A percentile compares a stretch with the other conserved stretches of the same genome.
Conservation (phyloP, 1,140 invertebrate genomes). For the Palaemon carinicauda region DNA sequence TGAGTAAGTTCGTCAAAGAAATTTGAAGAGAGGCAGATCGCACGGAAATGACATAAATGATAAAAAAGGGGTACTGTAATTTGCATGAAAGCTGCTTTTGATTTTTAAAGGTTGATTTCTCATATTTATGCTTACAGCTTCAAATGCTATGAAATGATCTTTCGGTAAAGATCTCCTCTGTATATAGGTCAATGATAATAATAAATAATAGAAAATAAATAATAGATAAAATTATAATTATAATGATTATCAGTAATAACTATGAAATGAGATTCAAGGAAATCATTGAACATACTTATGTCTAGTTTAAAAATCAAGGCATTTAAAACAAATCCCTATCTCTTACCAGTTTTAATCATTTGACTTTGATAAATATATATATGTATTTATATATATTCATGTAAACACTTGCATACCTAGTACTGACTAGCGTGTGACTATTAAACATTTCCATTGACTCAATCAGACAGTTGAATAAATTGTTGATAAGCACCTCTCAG, state of each 20-base stretch:
- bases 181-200: not conserved
- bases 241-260: too few species aligned
- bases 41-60: not conserved
- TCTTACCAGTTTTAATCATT: constrained; percentile 13
- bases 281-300: not conserved
- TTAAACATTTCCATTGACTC: not conserved
- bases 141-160: not conserved
- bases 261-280: not conserved
- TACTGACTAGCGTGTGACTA: constrained; percentile 22
- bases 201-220: too few species aligned
- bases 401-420: constrained; percentile 17
- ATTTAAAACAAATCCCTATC: constrained; percentile 20
- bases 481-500: not conserved
- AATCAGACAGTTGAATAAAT: not conserved
- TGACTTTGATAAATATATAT: not conserved
- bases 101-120: constrained; percentile 12
- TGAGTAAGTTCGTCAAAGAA: not conserved
- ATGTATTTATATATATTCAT: not conserved
- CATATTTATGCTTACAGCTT: not conserved
- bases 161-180: not conserved
- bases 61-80: not conserved
- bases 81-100: constrained; percentile 43
- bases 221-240: not conserved
- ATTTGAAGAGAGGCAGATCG: too few species aligned
- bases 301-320: constrained; percentile 47